A percentile compares a stretch with the other conserved stretches of the same genome.
These are phyloP conservation scores for Drosophila lutescens DNA, from an alignment of 2,888 invertebrate genomes.

Conservation along the genomic window DNA sequence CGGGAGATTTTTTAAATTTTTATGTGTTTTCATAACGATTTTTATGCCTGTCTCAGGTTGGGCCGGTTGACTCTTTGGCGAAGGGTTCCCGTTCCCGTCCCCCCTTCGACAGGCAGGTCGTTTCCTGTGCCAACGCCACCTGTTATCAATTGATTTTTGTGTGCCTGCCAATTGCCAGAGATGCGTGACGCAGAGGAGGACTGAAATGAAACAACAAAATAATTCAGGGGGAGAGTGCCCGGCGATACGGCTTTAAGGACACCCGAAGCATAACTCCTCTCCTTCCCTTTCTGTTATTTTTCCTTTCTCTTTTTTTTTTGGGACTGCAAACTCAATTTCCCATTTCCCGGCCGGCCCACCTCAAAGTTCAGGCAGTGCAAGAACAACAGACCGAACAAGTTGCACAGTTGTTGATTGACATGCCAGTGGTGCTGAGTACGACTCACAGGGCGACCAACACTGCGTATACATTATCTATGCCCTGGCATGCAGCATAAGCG, in stretches of 20 bases:
- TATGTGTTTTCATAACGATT: slow-evolving; percentile 77
- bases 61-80: slow-evolving; percentile 14
- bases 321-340: slow-evolving; percentile 15
- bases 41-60: slow-evolving; percentile 57
- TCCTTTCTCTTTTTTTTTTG: not conserved
- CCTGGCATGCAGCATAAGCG: slow-evolving; percentile 52
- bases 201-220: not conserved
- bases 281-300: not conserved
- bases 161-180: slow-evolving; percentile 52
- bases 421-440: slow-evolving; percentile 31
- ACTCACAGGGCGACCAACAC: slow-evolving; percentile 34
- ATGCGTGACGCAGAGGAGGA: slow-evolving; percentile 35
- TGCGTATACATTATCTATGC: slow-evolving; percentile 57
- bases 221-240: slow-evolving; percentile 3
- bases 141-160: slow-evolving; percentile 79
- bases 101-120: slow-evolving; percentile 1
- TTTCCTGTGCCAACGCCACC: slow-evolving; percentile 70
- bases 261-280: not conserved
- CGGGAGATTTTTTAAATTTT: slow-evolving; percentile 69
- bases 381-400: slow-evolving; percentile 35
- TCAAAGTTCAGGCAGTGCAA: slow-evolving; percentile 18
- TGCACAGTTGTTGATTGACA: slow-evolving; percentile 52
- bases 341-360: slow-evolving; percentile 21
- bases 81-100: not conserved
- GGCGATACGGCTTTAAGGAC: slow-evolving; percentile 39